Evolutionary conservation across 2,113 vertebrate species (phyloP).

Genomic region (Dasyornis broadbenti): DNA sequence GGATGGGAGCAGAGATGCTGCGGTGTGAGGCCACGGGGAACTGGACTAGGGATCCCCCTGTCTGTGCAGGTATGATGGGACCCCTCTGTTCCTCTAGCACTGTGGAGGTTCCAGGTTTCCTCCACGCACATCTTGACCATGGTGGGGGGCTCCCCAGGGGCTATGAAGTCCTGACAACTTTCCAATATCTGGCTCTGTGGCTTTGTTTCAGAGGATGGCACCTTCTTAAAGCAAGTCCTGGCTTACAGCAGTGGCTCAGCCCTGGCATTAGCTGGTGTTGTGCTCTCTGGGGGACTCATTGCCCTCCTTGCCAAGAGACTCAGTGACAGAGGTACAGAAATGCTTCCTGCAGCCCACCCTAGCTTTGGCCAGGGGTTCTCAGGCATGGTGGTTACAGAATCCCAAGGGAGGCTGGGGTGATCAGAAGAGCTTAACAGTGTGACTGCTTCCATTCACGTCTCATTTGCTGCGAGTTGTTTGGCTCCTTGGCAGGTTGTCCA

Average conservation of each 20-base stretch:
- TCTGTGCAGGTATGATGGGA: conserved; percentile 70
- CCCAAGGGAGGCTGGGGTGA: background rate
- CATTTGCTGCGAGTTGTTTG: background rate
- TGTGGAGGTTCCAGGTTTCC: background rate
- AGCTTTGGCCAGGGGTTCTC: background rate
- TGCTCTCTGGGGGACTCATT: background rate
- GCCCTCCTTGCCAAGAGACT: conserved; percentile 27
- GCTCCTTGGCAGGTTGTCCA: background rate
- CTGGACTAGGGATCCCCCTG: conserved; percentile 70
- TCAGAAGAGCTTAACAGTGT: background rate
- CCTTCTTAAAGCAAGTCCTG: conserved; percentile 34
- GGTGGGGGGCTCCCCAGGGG: background rate
- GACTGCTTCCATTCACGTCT: background rate
- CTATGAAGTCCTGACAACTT: background rate
- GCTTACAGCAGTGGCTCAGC: conserved; percentile 8
- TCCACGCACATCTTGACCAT: background rate
- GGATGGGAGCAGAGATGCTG: conserved; percentile 55
- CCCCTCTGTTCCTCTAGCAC: background rate
- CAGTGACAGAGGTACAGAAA: conserved; percentile 43
- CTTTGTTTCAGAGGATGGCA: conserved; percentile 17
- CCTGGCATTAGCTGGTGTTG: background rate
- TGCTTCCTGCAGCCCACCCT: rapidly evolving
- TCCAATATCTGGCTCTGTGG: background rate
- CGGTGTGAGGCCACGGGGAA: conserved; percentile 63
- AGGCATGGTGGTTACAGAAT: background rate